Evolutionary conservation across 2,888 invertebrate species (phyloP).

Genomic region (Standfussiana lucernea): DNA sequence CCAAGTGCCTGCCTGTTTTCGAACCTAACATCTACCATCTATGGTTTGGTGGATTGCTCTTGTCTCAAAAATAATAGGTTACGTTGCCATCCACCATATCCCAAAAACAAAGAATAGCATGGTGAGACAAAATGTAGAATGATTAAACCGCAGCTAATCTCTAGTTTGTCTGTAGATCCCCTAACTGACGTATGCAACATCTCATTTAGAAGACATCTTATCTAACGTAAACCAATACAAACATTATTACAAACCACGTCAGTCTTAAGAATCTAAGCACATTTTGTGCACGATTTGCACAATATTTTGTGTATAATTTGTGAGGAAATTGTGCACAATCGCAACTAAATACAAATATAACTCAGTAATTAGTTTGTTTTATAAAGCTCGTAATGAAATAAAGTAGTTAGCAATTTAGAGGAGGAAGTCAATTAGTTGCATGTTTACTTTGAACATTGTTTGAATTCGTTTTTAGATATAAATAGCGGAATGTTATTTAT

Average conservation of each 20-base stretch:
- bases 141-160: neutral
- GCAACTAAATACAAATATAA: constrained; percentile 27
- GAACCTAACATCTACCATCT: neutral
- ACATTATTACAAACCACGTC: neutral
- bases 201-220: constrained; percentile 1
- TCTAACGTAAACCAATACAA: neutral
- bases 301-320: constrained; percentile 9
- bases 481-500: constrained; percentile 9
- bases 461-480: constrained; percentile 4
- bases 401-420: constrained; percentile 8
- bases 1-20: neutral
- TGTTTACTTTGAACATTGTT: constrained; percentile 32
- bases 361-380: constrained; percentile 42
- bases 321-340: constrained; percentile 9
- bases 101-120: neutral
- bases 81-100: neutral
- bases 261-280: constrained; percentile 10
- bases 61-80: neutral
- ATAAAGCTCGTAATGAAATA: constrained; percentile 34
- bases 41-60: no score
- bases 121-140: neutral
- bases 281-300: neutral
- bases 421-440: constrained; percentile 29
- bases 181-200: constrained; percentile 2
- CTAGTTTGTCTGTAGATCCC: neutral